Percentiles rank a stretch among this genome's conserved stretches.
These are phyloP conservation scores for Archilochus colubris DNA, from an alignment of 2,113 vertebrate species.

Conservation along the genomic window DNA sequence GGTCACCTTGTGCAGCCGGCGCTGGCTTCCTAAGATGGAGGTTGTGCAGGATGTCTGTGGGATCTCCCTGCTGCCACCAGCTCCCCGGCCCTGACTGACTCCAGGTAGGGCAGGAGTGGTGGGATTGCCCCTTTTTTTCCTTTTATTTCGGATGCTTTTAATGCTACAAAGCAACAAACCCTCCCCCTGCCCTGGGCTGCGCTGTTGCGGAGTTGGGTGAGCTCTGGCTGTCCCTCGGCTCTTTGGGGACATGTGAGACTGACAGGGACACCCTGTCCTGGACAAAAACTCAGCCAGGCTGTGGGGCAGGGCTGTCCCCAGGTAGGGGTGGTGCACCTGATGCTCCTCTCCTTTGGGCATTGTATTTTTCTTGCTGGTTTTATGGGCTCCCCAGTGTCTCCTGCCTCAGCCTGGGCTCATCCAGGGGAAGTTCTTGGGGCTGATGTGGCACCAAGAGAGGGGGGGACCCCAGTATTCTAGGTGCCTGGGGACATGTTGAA, in stretches of 20 bases:
- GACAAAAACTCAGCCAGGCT: rapidly evolving
- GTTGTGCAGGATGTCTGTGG: background rate
- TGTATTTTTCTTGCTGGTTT: background rate
- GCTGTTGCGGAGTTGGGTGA: rapidly evolving
- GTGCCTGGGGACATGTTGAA: rapidly evolving
- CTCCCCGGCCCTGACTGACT: background rate
- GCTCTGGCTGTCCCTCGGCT: rapidly evolving
- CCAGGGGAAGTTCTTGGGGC: background rate
- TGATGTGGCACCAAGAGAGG: background rate
- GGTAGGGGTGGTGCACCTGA: rapidly evolving
- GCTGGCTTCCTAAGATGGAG: slow-evolving; percentile 47
- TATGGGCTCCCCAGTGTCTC: background rate
- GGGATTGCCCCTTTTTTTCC: background rate
- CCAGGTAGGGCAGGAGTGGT: background rate
- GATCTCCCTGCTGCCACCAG: background rate
- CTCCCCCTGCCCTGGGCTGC: rapidly evolving
- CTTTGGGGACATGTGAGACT: rapidly evolving
- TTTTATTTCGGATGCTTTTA: rapidly evolving
- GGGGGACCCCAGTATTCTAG: background rate
- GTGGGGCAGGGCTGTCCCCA: background rate
- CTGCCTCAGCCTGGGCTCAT: background rate
- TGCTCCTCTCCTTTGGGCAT: background rate
- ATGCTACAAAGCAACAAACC: rapidly evolving
- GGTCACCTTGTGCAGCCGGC: slow-evolving; percentile 49
- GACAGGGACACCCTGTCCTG: rapidly evolving